Percentiles rank a stretch among this genome's conserved stretches.
Conservation (phyloP, 1,140 invertebrate genomes). For the Drosophila erecta region DNA sequence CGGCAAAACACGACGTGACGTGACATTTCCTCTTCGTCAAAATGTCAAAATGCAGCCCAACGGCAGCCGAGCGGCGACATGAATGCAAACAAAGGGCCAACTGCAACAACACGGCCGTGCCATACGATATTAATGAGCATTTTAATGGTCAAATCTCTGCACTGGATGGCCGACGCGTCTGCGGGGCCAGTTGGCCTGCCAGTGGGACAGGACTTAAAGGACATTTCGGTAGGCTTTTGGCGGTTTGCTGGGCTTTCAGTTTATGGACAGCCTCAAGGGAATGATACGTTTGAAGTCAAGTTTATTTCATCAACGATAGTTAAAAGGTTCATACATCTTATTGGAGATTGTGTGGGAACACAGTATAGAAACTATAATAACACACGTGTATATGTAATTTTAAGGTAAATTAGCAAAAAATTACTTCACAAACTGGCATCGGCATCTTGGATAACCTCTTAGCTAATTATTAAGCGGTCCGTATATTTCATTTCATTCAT, state of each 20-base stretch:
- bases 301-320: no score
- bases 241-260: neutral
- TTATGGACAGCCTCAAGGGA: neutral
- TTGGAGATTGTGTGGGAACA: no score
- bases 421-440: no score
- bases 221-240: neutral
- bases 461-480: no score
- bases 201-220: constrained; percentile 1
- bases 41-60: constrained; percentile 80
- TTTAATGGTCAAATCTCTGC: constrained; percentile 40
- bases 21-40: constrained; percentile 85
- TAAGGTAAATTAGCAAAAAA: no score
- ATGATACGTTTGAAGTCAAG: no score
- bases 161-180: neutral
- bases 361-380: no score
- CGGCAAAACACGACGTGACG: constrained; percentile 85
- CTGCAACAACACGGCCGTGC: constrained; percentile 35
- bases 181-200: neutral
- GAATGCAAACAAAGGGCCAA: constrained; percentile 61
- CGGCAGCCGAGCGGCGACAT: constrained; percentile 51
- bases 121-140: constrained; percentile 47
- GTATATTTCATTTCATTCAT: no score
- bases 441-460: no score
- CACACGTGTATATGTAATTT: no score
- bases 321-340: no score